phyloP scores from a whole-genome alignment of 2,888 invertebrate species.

The Cosmorhoe ocellata region DNA sequence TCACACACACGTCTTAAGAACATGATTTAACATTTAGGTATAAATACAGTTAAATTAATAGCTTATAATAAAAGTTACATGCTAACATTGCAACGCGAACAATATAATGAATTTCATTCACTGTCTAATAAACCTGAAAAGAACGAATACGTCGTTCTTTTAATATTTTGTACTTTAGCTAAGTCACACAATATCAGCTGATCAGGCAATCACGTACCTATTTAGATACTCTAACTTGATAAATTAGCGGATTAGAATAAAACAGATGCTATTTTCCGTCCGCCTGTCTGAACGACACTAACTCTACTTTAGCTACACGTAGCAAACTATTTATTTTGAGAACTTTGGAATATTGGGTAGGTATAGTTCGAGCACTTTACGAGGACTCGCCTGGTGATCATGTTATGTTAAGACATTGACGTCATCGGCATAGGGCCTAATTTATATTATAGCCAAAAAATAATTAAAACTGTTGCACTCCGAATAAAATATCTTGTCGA shows the following conservation, averaged over 20 bases:
- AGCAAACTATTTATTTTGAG: too few relatives aligned
- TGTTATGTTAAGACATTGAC: too few relatives aligned
- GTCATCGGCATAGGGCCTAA: too few relatives aligned
- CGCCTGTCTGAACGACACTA: too few relatives aligned
- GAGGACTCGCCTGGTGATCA: too few relatives aligned
- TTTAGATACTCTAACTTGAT: constrained; percentile 4
- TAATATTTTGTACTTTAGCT: constrained; percentile 33
- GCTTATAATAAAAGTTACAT: constrained; percentile 17
- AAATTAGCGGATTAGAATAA: constrained; percentile 10
- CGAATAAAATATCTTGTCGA: too few relatives aligned
- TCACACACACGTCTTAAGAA: background rate
- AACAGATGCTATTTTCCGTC: constrained; percentile 10
- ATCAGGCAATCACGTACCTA: constrained; percentile 14
- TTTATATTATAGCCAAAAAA: too few relatives aligned
- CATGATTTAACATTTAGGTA: background rate
- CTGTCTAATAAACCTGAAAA: constrained; percentile 36
- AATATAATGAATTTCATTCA: constrained; percentile 32
- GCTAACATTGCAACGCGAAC: constrained; percentile 34
- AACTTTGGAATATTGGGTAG: too few relatives aligned
- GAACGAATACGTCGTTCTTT: constrained; percentile 14
- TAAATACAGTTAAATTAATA: background rate
- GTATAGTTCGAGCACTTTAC: too few relatives aligned
- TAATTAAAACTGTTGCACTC: too few relatives aligned
- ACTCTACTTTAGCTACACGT: too few relatives aligned
- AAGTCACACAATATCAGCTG: constrained; percentile 27